Percentiles rank a stretch among this genome's conserved stretches.
These are phyloP conservation scores for Clarias magur DNA, from an alignment of 2,113 vertebrate genomes.

Conservation along the genomic window DNA sequence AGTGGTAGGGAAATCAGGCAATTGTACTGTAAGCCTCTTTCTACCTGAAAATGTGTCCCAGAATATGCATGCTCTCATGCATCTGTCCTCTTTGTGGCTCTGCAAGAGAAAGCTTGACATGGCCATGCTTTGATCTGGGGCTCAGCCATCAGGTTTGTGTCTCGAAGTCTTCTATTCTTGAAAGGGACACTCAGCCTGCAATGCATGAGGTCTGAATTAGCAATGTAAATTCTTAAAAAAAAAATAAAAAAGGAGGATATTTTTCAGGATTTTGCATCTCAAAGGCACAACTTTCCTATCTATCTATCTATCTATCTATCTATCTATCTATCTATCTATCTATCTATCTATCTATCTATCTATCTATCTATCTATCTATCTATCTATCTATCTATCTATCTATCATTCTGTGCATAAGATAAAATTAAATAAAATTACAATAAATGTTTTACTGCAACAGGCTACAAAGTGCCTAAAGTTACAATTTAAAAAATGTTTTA, in stretches of 20 bases:
- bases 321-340: background rate
- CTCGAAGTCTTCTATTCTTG: slow-evolving; percentile 64
- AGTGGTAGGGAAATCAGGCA: slow-evolving; percentile 38
- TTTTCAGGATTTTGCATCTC: slow-evolving; percentile 73
- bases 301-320: slow-evolving; percentile 56
- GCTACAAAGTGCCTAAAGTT: too few species aligned
- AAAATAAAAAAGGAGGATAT: slow-evolving; percentile 62
- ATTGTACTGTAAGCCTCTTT: slow-evolving; percentile 51
- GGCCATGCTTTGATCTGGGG: slow-evolving; percentile 70
- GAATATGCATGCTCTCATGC: slow-evolving; percentile 56
- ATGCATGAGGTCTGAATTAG: slow-evolving; percentile 69
- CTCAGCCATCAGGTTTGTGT: slow-evolving; percentile 68
- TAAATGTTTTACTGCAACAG: too few species aligned
- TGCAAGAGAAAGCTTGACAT: slow-evolving; percentile 56
- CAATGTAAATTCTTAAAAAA: slow-evolving; percentile 72
- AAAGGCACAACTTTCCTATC: slow-evolving; percentile 58
- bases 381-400: background rate
- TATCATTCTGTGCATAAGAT: background rate
- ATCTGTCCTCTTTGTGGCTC: slow-evolving; percentile 61
- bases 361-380: slow-evolving; percentile 57
- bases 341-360: background rate
- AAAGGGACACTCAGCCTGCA: slow-evolving; percentile 66
- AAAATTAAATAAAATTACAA: too few species aligned
- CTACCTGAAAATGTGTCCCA: slow-evolving; percentile 56
- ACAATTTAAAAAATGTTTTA: too few species aligned